Base-by-base conservation (phyloP, 2,888 invertebrate genomes). In the Caenorhabditis sulstoni region DNA sequence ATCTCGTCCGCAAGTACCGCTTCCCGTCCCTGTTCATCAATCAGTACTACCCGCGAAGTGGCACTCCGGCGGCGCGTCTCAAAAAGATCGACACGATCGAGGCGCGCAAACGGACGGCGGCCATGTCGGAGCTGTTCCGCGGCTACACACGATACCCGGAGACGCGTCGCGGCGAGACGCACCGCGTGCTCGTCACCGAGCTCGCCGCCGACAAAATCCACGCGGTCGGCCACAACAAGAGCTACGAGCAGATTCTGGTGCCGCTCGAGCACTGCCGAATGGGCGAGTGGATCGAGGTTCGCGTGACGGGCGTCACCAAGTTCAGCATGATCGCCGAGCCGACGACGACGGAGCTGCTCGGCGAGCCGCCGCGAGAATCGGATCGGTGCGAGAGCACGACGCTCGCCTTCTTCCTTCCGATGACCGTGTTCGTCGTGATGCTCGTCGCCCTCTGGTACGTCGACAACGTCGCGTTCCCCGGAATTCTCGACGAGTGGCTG, bases 21-120 rank as follows among this genome's bases (percentile, higher is more conserved):
- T 99, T 99, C 91, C 95, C 97, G 0, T 86, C 87, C 0, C 93
- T 99, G 7, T 99, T 97, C 91, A 98, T 98, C 88, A 99, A 99
- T 92, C 98, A 99, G 92, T 99, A 96, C 92, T 99, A 95, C 89
- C 95, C 98, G 0, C 92, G 98, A 16, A 96, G 97, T 0, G 97
- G 97, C 2, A 99, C 98, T 0, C 97, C 96, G 0, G 98, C 98
- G 8, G 97, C 97, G 0, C 93, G 94, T 81, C 94, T 99, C 94
- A 92, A 92, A 3, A 93, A 94, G 70, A 81, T 82, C 52, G 81
- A 81, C 50, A 67, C 81, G 8, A 44, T 79, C 9, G 84, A 93
- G 92, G 97, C 97, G 0, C 97, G 97, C 90, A 93, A 93, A 80
- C 93, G 98, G 23, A 98, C 98, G 0, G 96, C 95, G 91, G 92